Evolutionary conservation across 2,888 invertebrate genomes (phyloP), one percentile per base, ranked within the genome.

Genomic region (Gryllus longicercus): DNA sequence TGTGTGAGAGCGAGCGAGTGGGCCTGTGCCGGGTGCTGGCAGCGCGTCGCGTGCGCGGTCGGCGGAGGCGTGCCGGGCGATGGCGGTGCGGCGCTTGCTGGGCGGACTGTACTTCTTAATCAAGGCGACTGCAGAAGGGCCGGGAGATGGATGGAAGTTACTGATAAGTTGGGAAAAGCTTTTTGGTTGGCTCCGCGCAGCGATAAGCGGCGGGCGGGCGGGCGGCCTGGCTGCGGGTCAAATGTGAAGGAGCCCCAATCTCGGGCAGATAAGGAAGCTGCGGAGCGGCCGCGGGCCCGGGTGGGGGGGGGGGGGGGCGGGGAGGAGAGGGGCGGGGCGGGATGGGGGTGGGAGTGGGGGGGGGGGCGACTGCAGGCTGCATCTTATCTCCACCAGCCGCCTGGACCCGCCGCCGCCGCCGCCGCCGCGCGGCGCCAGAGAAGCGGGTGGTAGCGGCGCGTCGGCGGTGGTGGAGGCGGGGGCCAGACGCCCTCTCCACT

Each of bases 141-240:
- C 63, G 79, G 77, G 81, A 81, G 81, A 81, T 81, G 80, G 81
- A 81, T 81, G 81, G 75, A 74, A 79, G 77, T 23, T 51, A 51
- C 75, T 79, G 81, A 81, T 81, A 81, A 81, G 80, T 63, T 38
- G 51, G 79, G 75, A 78, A 78, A 80, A 80, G 81, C 81, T 81
- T 81, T 81, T 76, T 79, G 81, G 81, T 77, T 79, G 77, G 76
- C 78, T 78, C 51, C 76, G 77, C 49, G 80, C 75, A 49, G 81
- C 79, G 81, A 81, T 81, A 81, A 81, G 78, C 23, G 50, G n/a
- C 63, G 78, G 21, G 38, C 77, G 50, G 75, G 23, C 23, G 25
- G 75, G 50, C 50, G 51, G 38, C 49, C 81, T 78, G 79, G 81
- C 81, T 80, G 75, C 81, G 80, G 81, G 81, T 81, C 81, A 81